phyloP scores from a whole-genome alignment of 2,797 vertebrate species.

The Phrynocephalus guinanensis region DNA sequence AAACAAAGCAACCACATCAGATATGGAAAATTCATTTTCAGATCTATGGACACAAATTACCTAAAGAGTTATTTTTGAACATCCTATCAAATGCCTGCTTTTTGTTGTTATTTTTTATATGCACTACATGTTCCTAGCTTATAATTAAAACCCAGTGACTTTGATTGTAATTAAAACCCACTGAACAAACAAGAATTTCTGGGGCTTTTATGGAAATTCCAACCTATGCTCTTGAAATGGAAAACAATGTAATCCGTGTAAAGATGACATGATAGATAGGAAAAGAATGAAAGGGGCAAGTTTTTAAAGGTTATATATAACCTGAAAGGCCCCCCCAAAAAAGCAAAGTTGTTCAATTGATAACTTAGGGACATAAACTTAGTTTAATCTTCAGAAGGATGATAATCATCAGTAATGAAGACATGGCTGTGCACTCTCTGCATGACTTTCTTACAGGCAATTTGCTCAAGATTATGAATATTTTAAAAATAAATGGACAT shows the following conservation, averaged over 20 bases:
- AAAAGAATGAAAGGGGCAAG: not conserved
- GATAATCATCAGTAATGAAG: constrained; percentile 23
- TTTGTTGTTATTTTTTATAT: not conserved
- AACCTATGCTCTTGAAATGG: constrained; percentile 16
- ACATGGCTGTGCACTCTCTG: not conserved
- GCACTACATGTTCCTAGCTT: not conserved
- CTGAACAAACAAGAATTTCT: not conserved
- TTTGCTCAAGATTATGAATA: constrained; percentile 27
- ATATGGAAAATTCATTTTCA: not conserved
- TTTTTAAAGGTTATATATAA: constrained; percentile 4
- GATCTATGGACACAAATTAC: not conserved
- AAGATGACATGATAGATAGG: not conserved
- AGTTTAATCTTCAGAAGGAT: not conserved
- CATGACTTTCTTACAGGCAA: constrained; percentile 9
- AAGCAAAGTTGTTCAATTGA: constrained; percentile 1
- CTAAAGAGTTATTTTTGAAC: not conserved
- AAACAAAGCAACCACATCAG: not conserved
- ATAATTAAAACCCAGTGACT: not conserved
- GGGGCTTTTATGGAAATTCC: not conserved
- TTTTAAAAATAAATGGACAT: not conserved
- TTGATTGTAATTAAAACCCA: not conserved
- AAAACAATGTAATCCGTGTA: constrained; percentile 12
- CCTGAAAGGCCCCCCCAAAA: too few species aligned
- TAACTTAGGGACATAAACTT: constrained; percentile 16
- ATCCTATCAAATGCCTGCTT: not conserved